Percentiles rank a stretch among this genome's conserved stretches.
Conservation (phyloP, 2,888 invertebrate genomes). For the Chesias legatella region DNA sequence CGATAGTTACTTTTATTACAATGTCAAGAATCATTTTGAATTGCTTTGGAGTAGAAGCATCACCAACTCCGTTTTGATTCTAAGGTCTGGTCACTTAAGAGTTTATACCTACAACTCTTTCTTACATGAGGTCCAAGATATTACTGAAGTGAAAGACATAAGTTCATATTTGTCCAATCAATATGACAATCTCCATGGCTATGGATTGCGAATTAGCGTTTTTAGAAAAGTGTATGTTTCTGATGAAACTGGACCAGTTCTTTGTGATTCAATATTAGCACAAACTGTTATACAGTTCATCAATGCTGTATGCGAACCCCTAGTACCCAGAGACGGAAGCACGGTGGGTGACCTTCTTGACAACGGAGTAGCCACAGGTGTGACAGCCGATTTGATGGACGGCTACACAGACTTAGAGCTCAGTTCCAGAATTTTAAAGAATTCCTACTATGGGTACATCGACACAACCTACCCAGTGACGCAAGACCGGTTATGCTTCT, state of each 20-base stretch:
- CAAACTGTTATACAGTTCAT: constrained; percentile 50
- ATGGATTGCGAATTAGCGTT: constrained; percentile 55
- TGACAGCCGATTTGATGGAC: constrained; percentile 65
- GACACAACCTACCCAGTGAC: constrained; percentile 75
- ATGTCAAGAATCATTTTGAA: constrained; percentile 68
- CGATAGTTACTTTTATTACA: constrained; percentile 56
- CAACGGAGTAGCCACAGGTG: constrained; percentile 70
- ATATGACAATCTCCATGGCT: constrained; percentile 58
- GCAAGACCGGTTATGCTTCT: constrained; percentile 79
- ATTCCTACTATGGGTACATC: constrained; percentile 68
- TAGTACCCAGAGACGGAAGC: constrained; percentile 59
- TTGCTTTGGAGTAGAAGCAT: constrained; percentile 75
- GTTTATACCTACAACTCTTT: constrained; percentile 78
- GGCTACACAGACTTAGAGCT: constrained; percentile 77
- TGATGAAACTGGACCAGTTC: constrained; percentile 48
- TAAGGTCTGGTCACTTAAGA: constrained; percentile 53
- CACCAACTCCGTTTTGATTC: constrained; percentile 68
- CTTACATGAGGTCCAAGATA: constrained; percentile 55
- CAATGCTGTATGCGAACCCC: constrained; percentile 62
- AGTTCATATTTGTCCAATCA: constrained; percentile 41
- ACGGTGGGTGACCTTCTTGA: constrained; percentile 65
- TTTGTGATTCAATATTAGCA: constrained; percentile 54
- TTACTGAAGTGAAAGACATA: constrained; percentile 59
- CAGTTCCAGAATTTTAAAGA: constrained; percentile 75
- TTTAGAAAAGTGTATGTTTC: constrained; percentile 56